These are phyloP conservation scores for Lapara coniferarum DNA, from an alignment of 2,888 invertebrate genomes.

Conservation along the genomic window DNA sequence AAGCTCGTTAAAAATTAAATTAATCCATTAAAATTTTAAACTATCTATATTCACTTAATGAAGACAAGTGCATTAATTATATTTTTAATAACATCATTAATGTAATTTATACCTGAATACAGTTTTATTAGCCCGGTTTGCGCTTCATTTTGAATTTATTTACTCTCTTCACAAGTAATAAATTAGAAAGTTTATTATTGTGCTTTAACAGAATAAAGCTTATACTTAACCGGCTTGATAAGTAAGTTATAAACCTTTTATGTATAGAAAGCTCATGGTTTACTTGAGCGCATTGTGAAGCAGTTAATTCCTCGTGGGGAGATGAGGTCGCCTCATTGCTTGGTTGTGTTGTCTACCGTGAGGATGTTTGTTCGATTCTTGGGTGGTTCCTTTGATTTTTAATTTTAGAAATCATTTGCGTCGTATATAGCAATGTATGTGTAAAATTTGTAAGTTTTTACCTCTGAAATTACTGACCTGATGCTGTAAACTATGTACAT, in stretches of 20 bases:
- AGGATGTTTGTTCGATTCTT: too few relatives aligned
- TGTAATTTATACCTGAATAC: conserved; percentile 5
- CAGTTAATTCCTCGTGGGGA: neutral
- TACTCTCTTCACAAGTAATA: conserved; percentile 13
- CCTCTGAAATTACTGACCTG: too few relatives aligned
- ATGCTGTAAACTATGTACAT: too few relatives aligned
- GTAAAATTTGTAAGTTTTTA: too few relatives aligned
- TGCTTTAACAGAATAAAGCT: conserved; percentile 13
- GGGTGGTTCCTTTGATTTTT: too few relatives aligned
- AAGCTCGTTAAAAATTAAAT: too few relatives aligned
- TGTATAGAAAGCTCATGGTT: neutral
- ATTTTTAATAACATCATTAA: conserved; percentile 1
- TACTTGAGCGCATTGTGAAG: neutral
- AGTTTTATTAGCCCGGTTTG: conserved; percentile 2
- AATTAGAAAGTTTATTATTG: conserved; percentile 20
- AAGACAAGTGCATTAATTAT: neutral
- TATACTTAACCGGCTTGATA: neutral
- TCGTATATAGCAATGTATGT: too few relatives aligned
- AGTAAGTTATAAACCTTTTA: conserved; percentile 2
- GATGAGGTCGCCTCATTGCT: neutral
- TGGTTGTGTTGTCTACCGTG: too few relatives aligned
- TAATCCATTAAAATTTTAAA: too few relatives aligned
- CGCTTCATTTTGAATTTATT: conserved; percentile 1
- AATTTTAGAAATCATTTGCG: too few relatives aligned
- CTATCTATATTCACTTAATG: neutral